These are phyloP conservation scores for Rambutsinella grinnellia DNA, from an alignment of 2,888 invertebrate species.

Conservation along the genomic window DNA sequence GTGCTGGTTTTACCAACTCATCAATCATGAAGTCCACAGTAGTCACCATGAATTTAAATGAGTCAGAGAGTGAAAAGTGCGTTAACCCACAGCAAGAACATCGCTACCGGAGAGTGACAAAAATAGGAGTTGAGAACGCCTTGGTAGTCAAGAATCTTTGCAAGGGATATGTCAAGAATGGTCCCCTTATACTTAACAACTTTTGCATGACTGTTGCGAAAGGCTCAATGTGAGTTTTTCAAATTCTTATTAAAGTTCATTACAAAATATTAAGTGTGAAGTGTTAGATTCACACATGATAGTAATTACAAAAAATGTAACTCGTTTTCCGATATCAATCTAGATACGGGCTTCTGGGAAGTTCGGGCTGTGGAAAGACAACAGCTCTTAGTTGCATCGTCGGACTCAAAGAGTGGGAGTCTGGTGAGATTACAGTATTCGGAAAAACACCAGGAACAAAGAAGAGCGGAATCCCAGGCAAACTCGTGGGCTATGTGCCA, in stretches of 20 bases:
- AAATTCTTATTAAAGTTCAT: background rate
- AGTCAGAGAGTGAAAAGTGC: too few species aligned
- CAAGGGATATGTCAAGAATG: conserved; percentile 33
- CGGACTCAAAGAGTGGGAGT: conserved; percentile 85
- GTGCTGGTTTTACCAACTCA: too few species aligned
- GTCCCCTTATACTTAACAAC: conserved; percentile 35
- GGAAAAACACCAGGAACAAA: conserved; percentile 90
- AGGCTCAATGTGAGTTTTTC: conserved; percentile 40
- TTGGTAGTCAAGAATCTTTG: conserved; percentile 37
- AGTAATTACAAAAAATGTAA: background rate
- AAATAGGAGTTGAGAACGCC: conserved; percentile 47
- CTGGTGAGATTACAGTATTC: conserved; percentile 89
- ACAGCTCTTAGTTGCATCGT: conserved; percentile 92
- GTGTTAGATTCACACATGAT: too few species aligned
- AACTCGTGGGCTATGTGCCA: conserved; percentile 96
- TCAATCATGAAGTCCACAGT: too few species aligned
- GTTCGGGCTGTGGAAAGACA: conserved; percentile 79
- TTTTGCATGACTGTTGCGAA: conserved; percentile 35
- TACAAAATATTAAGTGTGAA: too few species aligned
- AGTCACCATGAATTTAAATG: too few species aligned
- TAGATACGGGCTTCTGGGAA: conserved; percentile 18
- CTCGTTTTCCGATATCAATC: background rate
- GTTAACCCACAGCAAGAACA: too few species aligned
- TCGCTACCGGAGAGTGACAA: background rate
- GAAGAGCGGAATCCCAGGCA: conserved; percentile 91